These are phyloP conservation scores for Gila orcuttii DNA, from an alignment of 2,113 vertebrate genomes.

Conservation along the genomic window DNA sequence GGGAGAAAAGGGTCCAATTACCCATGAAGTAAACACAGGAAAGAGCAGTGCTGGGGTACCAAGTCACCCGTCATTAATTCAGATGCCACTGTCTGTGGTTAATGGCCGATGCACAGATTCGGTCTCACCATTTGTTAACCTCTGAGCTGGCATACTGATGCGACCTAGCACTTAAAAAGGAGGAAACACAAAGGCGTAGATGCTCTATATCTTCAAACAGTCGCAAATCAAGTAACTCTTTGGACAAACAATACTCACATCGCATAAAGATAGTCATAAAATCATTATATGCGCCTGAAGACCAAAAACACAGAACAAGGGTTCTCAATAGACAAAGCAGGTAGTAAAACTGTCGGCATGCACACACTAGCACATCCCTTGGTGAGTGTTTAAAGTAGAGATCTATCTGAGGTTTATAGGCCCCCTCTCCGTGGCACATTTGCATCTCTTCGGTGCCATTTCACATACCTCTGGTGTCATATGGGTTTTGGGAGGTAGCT, in stretches of 20 bases:
- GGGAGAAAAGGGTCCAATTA: constrained; percentile 15
- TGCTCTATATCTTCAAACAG: background rate
- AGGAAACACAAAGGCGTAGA: background rate
- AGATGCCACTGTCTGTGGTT: constrained; percentile 16
- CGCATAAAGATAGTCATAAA: constrained; percentile 4
- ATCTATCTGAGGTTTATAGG: constrained; percentile 16
- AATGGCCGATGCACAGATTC: constrained; percentile 20
- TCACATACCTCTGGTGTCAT: constrained; percentile 24
- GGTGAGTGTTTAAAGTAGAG: constrained; percentile 13
- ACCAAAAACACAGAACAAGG: constrained; percentile 20
- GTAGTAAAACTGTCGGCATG: background rate
- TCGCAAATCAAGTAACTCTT: constrained; percentile 17
- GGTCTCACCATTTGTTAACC: constrained; percentile 20
- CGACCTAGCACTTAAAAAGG: background rate
- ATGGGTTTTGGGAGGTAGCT: constrained; percentile 4
- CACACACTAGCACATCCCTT: background rate
- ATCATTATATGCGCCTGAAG: constrained; percentile 8
- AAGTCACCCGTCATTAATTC: constrained; percentile 38
- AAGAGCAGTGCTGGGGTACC: constrained; percentile 26
- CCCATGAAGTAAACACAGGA: constrained; percentile 34
- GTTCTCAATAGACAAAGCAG: background rate
- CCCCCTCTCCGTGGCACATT: constrained; percentile 6
- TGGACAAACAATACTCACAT: background rate
- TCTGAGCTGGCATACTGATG: background rate
- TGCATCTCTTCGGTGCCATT: constrained; percentile 1